phyloP scores from a whole-genome alignment of 2,797 vertebrate species.

The Hipposideros larvatus region DNA sequence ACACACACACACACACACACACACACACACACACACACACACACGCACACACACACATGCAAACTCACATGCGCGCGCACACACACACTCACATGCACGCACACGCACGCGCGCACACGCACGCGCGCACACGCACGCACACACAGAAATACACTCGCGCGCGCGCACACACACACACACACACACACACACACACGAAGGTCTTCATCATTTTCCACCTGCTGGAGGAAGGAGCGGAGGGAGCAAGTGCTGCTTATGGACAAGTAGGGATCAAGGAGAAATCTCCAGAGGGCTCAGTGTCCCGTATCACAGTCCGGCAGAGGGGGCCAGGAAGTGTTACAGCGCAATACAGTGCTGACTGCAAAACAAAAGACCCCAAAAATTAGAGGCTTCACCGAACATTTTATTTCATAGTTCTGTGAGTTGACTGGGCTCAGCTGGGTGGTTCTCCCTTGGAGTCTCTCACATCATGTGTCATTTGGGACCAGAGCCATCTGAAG shows the following conservation, averaged over 20 bases:
- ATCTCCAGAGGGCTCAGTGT: background rate
- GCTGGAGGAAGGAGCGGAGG: background rate
- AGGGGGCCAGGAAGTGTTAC: background rate
- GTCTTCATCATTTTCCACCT: background rate
- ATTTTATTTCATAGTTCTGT: background rate
- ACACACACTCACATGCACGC: too few relatives aligned
- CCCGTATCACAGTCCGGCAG: background rate
- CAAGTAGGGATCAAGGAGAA: background rate
- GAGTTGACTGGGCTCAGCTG: background rate
- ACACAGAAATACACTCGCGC: too few relatives aligned
- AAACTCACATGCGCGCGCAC: too few relatives aligned
- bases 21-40: too few relatives aligned
- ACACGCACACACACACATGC: too few relatives aligned
- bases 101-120: too few relatives aligned
- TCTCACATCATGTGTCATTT: background rate
- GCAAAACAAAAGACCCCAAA: background rate
- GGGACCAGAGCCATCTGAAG: background rate
- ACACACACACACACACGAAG: background rate
- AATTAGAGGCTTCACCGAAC: background rate
- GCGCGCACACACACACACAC: too few relatives aligned
- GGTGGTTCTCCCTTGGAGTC: background rate
- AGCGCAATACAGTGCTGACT: background rate
- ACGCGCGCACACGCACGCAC: too few relatives aligned
- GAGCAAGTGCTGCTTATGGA: background rate
- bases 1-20: too few relatives aligned